Evolutionary conservation across 2,113 vertebrate species (phyloP).

Genomic region (Hyperopisus bebe): DNA sequence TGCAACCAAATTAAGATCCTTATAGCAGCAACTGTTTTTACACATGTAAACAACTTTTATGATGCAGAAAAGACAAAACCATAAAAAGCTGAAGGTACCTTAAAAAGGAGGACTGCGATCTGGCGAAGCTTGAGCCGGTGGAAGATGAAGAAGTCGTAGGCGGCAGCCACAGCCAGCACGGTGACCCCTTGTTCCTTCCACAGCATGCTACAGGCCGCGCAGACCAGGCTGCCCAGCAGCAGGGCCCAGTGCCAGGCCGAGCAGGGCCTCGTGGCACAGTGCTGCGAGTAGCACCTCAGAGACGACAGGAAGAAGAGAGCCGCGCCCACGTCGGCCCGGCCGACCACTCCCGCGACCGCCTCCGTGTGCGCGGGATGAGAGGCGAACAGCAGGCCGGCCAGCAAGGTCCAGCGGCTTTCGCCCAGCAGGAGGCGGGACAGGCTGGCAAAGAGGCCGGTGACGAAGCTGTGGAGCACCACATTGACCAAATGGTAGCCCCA

Average conservation of each 20-base stretch:
- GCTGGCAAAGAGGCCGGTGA: constrained; percentile 84
- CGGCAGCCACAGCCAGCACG: constrained; percentile 78
- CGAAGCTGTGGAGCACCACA: constrained; percentile 74
- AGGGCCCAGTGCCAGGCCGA: constrained; percentile 73
- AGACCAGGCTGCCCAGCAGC: constrained; percentile 69
- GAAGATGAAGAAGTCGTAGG: constrained; percentile 86
- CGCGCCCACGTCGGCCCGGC: constrained; percentile 86
- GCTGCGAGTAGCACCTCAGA: constrained; percentile 76
- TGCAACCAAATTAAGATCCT: neutral
- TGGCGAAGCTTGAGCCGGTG: constrained; percentile 77
- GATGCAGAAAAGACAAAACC: neutral
- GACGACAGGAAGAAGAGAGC: constrained; percentile 86
- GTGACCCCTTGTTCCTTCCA: constrained; percentile 98
- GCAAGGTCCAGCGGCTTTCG: constrained; percentile 76
- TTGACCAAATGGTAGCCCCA: constrained; percentile 92
- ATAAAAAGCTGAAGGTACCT: constrained; percentile 66
- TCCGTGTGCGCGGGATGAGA: constrained; percentile 90
- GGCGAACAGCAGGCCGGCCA: constrained; percentile 87
- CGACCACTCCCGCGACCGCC: constrained; percentile 88
- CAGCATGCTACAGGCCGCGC: constrained; percentile 83
- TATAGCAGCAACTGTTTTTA: neutral
- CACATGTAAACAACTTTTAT: neutral
- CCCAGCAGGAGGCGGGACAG: constrained; percentile 81
- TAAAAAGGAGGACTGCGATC: constrained; percentile 68
- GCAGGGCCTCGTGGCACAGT: constrained; percentile 68